A percentile compares a stretch with the other conserved stretches of the same genome.
These are phyloP conservation scores for Triplophysa tibetana DNA, from an alignment of 2,113 vertebrate genomes.

Conservation along the genomic window DNA sequence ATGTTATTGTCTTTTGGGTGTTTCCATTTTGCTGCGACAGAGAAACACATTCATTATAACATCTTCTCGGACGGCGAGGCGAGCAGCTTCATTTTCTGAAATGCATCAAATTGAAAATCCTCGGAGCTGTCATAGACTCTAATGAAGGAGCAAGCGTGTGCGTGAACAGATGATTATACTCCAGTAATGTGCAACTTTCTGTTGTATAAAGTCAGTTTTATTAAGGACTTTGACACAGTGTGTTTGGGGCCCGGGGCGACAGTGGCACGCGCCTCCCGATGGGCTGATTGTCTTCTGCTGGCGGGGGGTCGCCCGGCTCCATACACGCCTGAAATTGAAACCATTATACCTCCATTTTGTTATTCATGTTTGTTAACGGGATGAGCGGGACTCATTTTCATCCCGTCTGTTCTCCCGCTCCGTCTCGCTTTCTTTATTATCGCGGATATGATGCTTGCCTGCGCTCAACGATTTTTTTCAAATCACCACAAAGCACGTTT, in stretches of 20 bases:
- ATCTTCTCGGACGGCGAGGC: background rate
- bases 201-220: constrained; percentile 73
- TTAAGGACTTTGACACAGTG: constrained; percentile 75
- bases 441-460: constrained; percentile 26
- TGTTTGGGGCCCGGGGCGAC: constrained; percentile 60
- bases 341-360: constrained; percentile 79
- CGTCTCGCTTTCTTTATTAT: constrained; percentile 52
- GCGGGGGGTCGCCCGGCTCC: constrained; percentile 72
- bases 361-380: constrained; percentile 72
- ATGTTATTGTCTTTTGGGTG: too few species aligned
- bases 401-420: constrained; percentile 42
- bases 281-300: constrained; percentile 77
- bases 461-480: background rate
- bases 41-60: background rate
- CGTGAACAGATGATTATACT: constrained; percentile 71
- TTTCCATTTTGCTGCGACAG: background rate
- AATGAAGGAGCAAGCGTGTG: constrained; percentile 42
- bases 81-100: background rate
- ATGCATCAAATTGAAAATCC: constrained; percentile 33
- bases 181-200: constrained; percentile 70
- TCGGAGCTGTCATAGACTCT: constrained; percentile 21
- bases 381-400: constrained; percentile 61
- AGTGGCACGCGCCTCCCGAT: constrained; percentile 52
- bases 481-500: background rate
- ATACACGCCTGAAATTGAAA: constrained; percentile 80